phyloP scores from a whole-genome alignment of 1,140 invertebrate species.

The Zeugodacus cucurbitae region DNA sequence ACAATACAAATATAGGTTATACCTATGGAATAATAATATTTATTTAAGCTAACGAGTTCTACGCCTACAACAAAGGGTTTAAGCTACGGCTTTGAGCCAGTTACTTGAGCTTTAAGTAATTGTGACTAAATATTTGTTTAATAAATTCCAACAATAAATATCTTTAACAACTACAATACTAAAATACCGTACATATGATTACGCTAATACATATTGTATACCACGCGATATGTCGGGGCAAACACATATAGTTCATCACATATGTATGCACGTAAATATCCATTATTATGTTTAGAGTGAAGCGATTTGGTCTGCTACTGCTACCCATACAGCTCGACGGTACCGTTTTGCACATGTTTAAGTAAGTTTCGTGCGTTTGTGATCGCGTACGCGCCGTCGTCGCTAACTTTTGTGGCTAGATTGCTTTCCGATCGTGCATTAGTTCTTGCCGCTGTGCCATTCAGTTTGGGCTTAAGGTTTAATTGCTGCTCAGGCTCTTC shows the following conservation, averaged over 20 bases:
- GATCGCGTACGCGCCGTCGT: background rate
- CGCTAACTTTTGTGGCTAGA: background rate
- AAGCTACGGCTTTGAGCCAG: background rate
- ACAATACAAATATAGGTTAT: background rate
- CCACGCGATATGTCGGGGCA: background rate
- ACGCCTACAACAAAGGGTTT: background rate
- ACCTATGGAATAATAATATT: background rate
- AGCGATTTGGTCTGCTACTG: background rate
- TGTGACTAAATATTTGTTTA: constrained; percentile 10
- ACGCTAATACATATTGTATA: background rate
- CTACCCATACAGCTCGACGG: background rate
- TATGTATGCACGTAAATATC: background rate
- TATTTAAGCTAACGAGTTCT: background rate
- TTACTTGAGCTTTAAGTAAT: background rate
- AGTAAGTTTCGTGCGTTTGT: constrained; percentile 1
- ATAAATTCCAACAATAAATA: constrained; percentile 34
- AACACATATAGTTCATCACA: background rate
- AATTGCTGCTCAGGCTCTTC: constrained; percentile 32
- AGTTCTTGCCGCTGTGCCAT: constrained; percentile 45
- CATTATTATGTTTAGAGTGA: background rate
- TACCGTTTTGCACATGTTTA: constrained; percentile 3
- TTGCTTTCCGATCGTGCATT: constrained; percentile 42
- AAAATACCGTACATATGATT: background rate
- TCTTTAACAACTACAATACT: constrained; percentile 33
- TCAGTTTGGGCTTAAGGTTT: background rate